Conservation (phyloP, 2,797 vertebrate genomes). For the Tragelaphus eurycerus region DNA sequence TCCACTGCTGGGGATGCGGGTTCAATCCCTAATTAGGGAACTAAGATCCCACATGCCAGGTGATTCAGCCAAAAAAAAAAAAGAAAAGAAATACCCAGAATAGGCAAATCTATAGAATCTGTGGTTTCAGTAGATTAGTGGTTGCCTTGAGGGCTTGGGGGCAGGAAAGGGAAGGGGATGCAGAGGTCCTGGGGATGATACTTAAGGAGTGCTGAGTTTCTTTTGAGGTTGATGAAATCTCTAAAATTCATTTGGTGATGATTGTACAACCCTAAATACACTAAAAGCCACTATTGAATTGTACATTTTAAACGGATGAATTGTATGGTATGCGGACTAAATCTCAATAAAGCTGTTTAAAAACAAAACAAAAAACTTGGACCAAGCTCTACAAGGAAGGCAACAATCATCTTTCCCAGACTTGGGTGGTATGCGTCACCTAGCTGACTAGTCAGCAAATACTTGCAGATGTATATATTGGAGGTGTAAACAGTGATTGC, state of each 20-base stretch:
- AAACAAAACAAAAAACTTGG: neutral
- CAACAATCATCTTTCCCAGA: neutral
- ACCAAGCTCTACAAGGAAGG: neutral
- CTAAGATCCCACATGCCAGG: neutral
- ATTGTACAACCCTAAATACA: neutral
- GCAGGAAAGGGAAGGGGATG: neutral
- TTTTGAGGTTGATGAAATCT: slow-evolving; percentile 8
- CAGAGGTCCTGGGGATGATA: neutral
- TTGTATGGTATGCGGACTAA: neutral
- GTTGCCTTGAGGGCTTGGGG: neutral
- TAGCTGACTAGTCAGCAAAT: neutral
- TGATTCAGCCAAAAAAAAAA: neutral
- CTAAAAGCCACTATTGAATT: neutral
- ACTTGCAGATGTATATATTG: neutral
- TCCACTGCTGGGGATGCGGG: neutral
- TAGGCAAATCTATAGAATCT: neutral
- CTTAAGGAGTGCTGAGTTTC: neutral
- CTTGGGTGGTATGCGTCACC: neutral
- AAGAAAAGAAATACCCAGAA: neutral
- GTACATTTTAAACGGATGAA: neutral
- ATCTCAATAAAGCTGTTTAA: slow-evolving; percentile 11
- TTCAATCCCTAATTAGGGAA: neutral
- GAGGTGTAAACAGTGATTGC: neutral
- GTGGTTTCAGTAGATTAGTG: slow-evolving; percentile 2
- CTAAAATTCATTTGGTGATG: neutral